Evolutionary conservation across 2,888 invertebrate species (phyloP), one percentile per base, ranked within the genome.

Genomic region (Caenorhabditis afra): DNA sequence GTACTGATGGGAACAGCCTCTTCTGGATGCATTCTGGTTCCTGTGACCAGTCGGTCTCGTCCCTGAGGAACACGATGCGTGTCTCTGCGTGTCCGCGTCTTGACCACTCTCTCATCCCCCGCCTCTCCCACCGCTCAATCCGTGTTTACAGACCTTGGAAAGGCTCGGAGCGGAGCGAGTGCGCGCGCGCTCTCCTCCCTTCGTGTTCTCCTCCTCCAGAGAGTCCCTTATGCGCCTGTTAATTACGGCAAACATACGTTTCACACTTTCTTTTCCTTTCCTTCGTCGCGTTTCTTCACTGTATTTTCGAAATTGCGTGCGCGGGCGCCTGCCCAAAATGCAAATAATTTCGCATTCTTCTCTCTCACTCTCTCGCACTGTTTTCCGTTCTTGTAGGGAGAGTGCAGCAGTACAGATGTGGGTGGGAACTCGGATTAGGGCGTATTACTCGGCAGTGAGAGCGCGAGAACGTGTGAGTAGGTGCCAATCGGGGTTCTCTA

Each of bases 171-270:
- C 29, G 29, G 29, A 29, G 29, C 29, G 29, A 29, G 29, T 29
- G 29, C 29, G 62, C 47, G 71, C 57, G 62, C 62, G 57, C 55
- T 53, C 64, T 53, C 50, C 41, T 41, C 41, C 41, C 50, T 20
- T 23, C 20, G 7, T 52, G 8, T 52, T 20, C 23, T 29, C 29
- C 50, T 20, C 20, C 44, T 62, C 39, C 41, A 29, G 29, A 29
- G 55, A 44, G 73, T 64, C 49, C 22, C 29, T 29, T 58, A 65
- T 45, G 49, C 65, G 73, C 73, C 65, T 75, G 75, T 75, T 75
- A 75, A 75, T 75, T 67, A 67, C 55, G 75, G 53, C 75, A 75
- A 75, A 75, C 75, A 75, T 67, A 62, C 75, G 75, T 75, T 75
- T 75, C 75, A 75, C 75, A 75, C 75, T 66, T 74, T 66, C 47